These are phyloP conservation scores for Eustalomyia histrio DNA, from an alignment of 2,888 invertebrate genomes.

Conservation along the genomic window DNA sequence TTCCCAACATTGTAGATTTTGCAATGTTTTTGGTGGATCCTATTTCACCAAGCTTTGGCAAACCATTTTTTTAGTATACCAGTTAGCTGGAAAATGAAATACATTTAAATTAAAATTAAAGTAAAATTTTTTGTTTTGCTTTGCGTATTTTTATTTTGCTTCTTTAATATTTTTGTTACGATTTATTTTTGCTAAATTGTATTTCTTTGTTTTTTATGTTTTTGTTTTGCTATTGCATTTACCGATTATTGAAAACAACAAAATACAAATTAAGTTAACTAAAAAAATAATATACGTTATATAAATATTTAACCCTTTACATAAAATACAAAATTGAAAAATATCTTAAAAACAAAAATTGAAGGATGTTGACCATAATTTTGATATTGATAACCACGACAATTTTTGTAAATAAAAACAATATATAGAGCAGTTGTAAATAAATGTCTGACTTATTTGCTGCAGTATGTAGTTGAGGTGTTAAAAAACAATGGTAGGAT, in stretches of 20 bases:
- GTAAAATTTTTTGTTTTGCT: not conserved
- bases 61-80: no score
- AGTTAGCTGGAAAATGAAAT: no score
- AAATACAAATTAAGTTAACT: conserved; percentile 30
- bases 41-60: no score
- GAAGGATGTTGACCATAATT: conserved; percentile 15
- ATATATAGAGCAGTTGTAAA: not conserved
- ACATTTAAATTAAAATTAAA: no score
- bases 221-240: conserved; percentile 30
- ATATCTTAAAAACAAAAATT: conserved; percentile 1
- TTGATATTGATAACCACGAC: not conserved
- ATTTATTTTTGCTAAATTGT: conserved; percentile 35
- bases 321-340: conserved; percentile 25
- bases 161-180: conserved; percentile 17
- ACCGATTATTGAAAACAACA: conserved; percentile 26
- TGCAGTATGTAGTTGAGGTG: not conserved
- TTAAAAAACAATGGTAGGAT: not conserved
- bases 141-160: conserved; percentile 19
- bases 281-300: conserved; percentile 2
- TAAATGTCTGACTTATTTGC: not conserved
- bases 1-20: no score
- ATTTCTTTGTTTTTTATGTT: conserved; percentile 8
- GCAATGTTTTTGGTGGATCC: no score
- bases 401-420: not conserved
- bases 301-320: no score